Evolutionary conservation across 2,888 invertebrate genomes (phyloP), one percentile per base, ranked within the genome.

Genomic region (Diogma glabrata): DNA sequence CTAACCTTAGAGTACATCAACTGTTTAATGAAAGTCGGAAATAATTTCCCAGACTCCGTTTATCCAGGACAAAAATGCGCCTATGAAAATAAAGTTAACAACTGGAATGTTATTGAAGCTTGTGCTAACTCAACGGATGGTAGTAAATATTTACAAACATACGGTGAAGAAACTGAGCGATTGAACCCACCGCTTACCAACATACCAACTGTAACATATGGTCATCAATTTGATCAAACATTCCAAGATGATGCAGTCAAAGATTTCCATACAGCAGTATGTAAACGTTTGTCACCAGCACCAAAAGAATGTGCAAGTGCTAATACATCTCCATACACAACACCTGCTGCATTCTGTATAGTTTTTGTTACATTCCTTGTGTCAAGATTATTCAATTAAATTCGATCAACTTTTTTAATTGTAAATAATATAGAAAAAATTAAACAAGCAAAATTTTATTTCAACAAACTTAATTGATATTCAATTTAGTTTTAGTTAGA

Each of bases 171-270:
- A 60, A 80, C 80, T 0, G 67, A 71, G 52, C 58, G 60, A 0
- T 71, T 83, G 4, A 70, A 73, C 60, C 70, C 76, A 1, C 76
- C 78, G 1, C 68, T 84, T 10, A 60, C 65, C 22, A 78, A 76
- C 54, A 84, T 84, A 17, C 84, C 84, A 8, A 81, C 82, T 5
- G 66, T 84, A 14, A 75, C 81, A 10, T 77, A 84, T 59, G 78
- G 81, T 56, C 74, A 77, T 68, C 73, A 75, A 69, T 79, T 72
- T 67, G 75, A 79, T 58, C 69, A 72, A 57, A 71, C 71, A 1
- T 65, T 72, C 3, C 79, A 76, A 53, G 71, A 75, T 1, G 67
- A 74, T 30, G 77, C 82, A 0, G 67, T 76, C 59, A 65, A 64
- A 3, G 72, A 81, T 60, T 75, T 84, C 53, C 73, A 75, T 47